Evolutionary conservation across 2,888 invertebrate genomes (phyloP).

Genomic region (Imbricaverruca yamaguchii): DNA sequence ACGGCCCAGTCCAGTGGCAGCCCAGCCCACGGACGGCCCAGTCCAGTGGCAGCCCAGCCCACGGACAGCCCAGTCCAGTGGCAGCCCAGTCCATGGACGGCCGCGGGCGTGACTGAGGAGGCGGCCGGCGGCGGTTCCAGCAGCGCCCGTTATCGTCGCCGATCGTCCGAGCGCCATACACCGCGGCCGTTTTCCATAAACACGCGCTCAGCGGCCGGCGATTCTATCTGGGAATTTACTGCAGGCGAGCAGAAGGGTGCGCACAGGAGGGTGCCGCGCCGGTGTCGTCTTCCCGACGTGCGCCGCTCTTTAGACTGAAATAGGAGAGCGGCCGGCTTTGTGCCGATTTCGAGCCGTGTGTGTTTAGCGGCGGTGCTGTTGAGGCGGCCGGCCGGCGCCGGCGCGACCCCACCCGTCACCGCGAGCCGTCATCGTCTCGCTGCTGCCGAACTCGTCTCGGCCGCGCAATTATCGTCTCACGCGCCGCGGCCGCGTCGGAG

Average conservation of each 20-base stretch:
- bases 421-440: background rate
- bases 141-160: background rate
- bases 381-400: background rate
- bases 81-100: background rate
- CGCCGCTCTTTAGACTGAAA: background rate
- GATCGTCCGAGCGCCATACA: background rate
- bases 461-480: too few relatives aligned
- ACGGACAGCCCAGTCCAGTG: too few relatives aligned
- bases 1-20: too few relatives aligned
- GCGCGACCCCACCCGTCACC: background rate
- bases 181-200: background rate
- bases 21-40: too few relatives aligned
- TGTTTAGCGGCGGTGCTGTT: background rate
- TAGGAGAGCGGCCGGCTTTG: background rate
- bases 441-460: too few relatives aligned
- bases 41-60: too few relatives aligned
- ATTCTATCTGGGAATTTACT: conserved; percentile 5
- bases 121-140: background rate
- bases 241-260: background rate
- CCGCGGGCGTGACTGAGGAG: background rate
- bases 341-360: background rate
- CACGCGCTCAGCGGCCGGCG: background rate
- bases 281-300: background rate
- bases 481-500: too few relatives aligned
- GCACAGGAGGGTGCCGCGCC: background rate